Base-by-base conservation (phyloP, 2,113 vertebrate genomes). In the Gulo gulo region DNA sequence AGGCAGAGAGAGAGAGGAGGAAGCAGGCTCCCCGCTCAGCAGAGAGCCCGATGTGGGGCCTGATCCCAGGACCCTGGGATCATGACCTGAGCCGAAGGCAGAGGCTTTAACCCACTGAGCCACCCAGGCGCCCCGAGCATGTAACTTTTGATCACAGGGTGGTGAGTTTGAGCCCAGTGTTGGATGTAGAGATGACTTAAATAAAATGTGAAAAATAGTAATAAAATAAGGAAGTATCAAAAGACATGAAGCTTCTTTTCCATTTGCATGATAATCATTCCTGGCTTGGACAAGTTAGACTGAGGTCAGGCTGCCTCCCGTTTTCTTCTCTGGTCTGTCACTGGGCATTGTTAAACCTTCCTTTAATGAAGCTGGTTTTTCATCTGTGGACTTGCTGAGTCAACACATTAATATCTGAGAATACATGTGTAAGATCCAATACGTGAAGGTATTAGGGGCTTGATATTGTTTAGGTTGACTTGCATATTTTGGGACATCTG, bases 261-360 rank as follows among this genome's bases (percentile, higher is more conserved):
- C 42, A 55, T 87, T 80, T 69, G 55, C 7, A 29, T 29, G 50
- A 65, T 92, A 73, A 67, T 16, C 4, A 23, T 78, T 93, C 91
- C 63, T 80, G 55, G 36, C 47, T 96, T 91, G 73, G 63, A 83
- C 94, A 94, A 88, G 31, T 79, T 96, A 82, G 9, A 93, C 11
- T 87, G 61, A 92, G 18, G 55, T 69, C 57, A 80, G 50, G 26
- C 1, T n/a, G 86, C 36, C 76, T 90, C 4, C 39, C 80, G 24
- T 42, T 81, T 87, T 55, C 69, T 95, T 88, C 81, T 76, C 74
- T 93, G 88, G 65, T 61, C 52, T 89, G 0, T 74, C 42, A 36
- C 13, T 61, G 67, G 39, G 39, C 12, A 42, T 69, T 78, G 39
- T 69, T 63, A 78, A 57, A 50, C 76, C 39, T 87, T 69, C 11